Evolutionary conservation across 1,140 invertebrate species (phyloP).

Genomic region (Papilio polytes): DNA sequence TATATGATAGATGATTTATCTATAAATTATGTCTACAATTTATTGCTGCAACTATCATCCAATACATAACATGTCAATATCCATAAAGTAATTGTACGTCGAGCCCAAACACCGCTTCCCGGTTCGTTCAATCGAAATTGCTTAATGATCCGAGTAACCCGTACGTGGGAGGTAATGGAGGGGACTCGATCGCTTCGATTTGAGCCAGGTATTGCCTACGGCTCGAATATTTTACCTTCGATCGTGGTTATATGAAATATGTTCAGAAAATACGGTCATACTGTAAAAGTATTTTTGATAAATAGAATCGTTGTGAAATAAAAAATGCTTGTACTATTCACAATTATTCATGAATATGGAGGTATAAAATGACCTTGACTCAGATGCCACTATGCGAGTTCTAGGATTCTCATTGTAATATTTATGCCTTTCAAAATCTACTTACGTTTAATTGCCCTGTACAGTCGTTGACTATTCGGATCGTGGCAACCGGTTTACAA

Average conservation of each 20-base stretch:
- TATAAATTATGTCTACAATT: neutral
- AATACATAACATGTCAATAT: slow-evolving; percentile 23
- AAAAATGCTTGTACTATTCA: too few species aligned
- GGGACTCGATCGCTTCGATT: slow-evolving; percentile 12
- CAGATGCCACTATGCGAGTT: too few species aligned
- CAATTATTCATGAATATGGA: too few species aligned
- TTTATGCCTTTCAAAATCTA: too few species aligned
- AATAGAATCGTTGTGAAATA: neutral
- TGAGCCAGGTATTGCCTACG: slow-evolving; percentile 4
- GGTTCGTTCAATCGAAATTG: slow-evolving; percentile 53
- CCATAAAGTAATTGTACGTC: slow-evolving; percentile 35
- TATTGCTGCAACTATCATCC: slow-evolving; percentile 14
- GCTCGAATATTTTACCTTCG: slow-evolving; percentile 7
- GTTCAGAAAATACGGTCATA: neutral
- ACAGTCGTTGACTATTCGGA: neutral
- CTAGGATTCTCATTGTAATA: too few species aligned
- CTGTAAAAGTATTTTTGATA: neutral
- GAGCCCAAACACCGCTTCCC: slow-evolving; percentile 35
- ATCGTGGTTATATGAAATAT: slow-evolving; percentile 12
- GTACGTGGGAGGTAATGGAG: slow-evolving; percentile 47
- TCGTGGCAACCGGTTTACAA: neutral
- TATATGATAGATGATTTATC: neutral
- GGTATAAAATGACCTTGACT: too few species aligned
- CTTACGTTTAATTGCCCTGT: neutral
- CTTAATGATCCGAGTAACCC: slow-evolving; percentile 56